Conservation (phyloP, 2,113 vertebrate genomes). For the Rana temporaria region DNA sequence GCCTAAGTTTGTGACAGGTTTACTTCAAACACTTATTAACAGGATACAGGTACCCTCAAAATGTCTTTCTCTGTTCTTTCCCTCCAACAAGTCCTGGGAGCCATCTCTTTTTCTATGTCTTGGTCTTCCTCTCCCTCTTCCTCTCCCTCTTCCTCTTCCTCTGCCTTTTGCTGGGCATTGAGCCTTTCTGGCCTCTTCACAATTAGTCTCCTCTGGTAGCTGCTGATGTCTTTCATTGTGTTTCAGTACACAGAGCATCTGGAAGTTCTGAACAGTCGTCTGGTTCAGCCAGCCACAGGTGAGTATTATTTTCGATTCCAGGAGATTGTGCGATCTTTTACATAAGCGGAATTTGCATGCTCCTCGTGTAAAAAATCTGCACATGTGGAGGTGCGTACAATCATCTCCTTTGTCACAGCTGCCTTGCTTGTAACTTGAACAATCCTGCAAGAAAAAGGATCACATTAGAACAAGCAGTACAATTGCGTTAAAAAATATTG, state of each 20-base stretch:
- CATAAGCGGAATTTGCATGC: conserved; percentile 68
- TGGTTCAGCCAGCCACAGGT: conserved; percentile 60
- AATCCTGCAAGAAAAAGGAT: conserved; percentile 62
- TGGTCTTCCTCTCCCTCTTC: neutral
- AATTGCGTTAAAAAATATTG: too few species aligned
- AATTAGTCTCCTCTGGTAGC: neutral
- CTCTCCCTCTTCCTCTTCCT: neutral
- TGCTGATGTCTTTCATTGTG: conserved; percentile 31
- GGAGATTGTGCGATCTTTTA: conserved; percentile 69
- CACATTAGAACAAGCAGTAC: too few species aligned
- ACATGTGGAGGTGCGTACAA: conserved; percentile 74
- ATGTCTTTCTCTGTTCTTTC: too few species aligned
- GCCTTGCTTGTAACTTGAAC: conserved; percentile 49
- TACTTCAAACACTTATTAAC: too few species aligned
- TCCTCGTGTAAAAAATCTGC: conserved; percentile 70
- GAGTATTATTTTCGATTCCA: conserved; percentile 59
- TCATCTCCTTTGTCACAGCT: conserved; percentile 62
- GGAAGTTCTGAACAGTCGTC: conserved; percentile 64
- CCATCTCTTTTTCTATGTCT: neutral
- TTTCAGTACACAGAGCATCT: conserved; percentile 65
- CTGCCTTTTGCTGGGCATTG: neutral
- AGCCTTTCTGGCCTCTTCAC: too few species aligned
- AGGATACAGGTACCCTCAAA: too few species aligned
- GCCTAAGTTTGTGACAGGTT: too few species aligned
- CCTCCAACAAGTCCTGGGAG: too few species aligned